Evolutionary conservation across 2,797 vertebrate genomes (phyloP).

Genomic region (Phoxinus dragarum): DNA sequence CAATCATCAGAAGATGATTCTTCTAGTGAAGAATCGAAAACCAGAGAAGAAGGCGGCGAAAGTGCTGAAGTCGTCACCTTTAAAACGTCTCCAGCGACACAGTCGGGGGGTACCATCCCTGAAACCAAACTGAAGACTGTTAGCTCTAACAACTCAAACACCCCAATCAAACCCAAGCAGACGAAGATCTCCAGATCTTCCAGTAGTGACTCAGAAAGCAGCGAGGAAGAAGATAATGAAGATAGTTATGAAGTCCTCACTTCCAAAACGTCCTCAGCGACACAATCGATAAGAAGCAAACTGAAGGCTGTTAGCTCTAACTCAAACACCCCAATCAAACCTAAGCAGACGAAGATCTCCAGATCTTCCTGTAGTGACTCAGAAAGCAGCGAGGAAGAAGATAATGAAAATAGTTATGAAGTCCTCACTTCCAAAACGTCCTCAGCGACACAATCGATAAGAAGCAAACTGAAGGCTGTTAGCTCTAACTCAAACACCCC

Average conservation of each 20-base stretch:
- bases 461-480: no score
- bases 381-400: no score
- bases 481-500: no score
- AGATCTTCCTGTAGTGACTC: not conserved
- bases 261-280: not conserved
- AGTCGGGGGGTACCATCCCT: not conserved
- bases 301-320: not conserved
- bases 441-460: no score
- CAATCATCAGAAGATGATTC: slow-evolving; percentile 28
- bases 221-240: not conserved
- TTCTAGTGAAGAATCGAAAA: slow-evolving; percentile 51
- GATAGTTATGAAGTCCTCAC: not conserved
- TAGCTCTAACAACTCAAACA: not conserved
- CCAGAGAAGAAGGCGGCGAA: slow-evolving; percentile 13
- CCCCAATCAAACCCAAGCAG: not conserved
- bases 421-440: no score
- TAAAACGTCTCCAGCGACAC: not conserved
- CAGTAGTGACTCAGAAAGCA: slow-evolving; percentile 30
- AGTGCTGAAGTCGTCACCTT: not conserved
- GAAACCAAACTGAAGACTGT: not conserved
- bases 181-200: not conserved
- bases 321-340: not conserved
- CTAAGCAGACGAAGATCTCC: not conserved
- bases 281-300: not conserved
- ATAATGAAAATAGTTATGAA: no score